Base-by-base conservation (phyloP, 1,140 invertebrate genomes). In the Apis florea region DNA sequence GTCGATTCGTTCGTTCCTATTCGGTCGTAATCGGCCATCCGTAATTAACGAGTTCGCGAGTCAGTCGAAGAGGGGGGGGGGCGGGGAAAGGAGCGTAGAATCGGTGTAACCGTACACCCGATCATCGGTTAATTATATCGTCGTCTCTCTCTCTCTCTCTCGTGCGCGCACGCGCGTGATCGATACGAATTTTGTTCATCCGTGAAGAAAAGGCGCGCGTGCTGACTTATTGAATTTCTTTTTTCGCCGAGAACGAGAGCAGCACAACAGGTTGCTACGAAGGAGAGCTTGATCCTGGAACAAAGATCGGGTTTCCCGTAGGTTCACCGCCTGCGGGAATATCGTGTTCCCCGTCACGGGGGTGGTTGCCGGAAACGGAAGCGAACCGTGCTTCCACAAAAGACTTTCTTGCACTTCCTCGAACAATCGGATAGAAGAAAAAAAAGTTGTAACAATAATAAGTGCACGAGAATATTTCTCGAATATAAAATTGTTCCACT, bases 341-440 rank as follows among this genome's bases (percentile, higher is more conserved):
- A 85, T 85, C 83, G 70, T 79, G 21, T 85, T 78, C 53, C 75
- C 21, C 47, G 74, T 40, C 21, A 26, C 19, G 31, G 15, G 63
- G 56, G 47, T 63, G 73, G 47, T 70, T 80, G 63, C 59, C 81
- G 83, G 83, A 85, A 85, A 83, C 83, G 83, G 83, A 85, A 85
- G 76, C 73, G 47, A n/a, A 54, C 61, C 24, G 15, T 10, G 64
- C 54, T 76, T 26, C 53, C 17, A 6, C 63, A 24, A 13, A 49
- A 82, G 54, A 1, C 49, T 26, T 12, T 5, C 51, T 40, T 3
- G 4, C 31, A 6, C 31, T 40, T 40, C 31, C 31, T 40, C 31
- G 0, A n/a, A n/a, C n/a, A n/a, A n/a, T n/a, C n/a, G n/a, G n/a
- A n/a, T n/a, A n/a, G n/a, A n/a, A n/a, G n/a, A n/a, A n/a, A n/a